phyloP scores from a whole-genome alignment of 2,888 invertebrate genomes.

The Oscheius onirici region DNA sequence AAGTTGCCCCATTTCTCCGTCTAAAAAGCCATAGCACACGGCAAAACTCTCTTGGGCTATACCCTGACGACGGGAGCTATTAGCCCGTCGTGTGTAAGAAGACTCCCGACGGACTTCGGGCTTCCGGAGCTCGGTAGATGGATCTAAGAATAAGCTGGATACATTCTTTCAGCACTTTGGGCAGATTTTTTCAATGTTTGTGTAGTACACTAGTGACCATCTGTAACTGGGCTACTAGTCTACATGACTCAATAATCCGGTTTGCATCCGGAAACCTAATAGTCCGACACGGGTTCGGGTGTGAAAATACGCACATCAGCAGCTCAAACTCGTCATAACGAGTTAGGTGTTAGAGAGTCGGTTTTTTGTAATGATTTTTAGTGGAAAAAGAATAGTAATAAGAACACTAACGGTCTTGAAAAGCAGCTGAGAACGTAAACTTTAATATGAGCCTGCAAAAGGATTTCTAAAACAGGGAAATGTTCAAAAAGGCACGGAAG shows the following conservation, averaged over 20 bases:
- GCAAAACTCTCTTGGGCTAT: constrained; percentile 11
- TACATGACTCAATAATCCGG: constrained; percentile 1
- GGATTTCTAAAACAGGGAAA: too few species aligned
- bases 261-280: constrained; percentile 20
- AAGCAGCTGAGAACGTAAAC: too few species aligned
- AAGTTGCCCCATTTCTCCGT: neutral
- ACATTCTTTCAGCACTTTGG: too few species aligned
- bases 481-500: too few species aligned
- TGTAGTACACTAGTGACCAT: too few species aligned
- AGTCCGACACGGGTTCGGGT: constrained; percentile 3
- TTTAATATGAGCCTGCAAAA: too few species aligned
- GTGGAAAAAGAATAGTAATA: neutral
- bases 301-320: constrained; percentile 10
- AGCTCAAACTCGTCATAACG: neutral
- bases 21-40: constrained; percentile 10
- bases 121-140: constrained; percentile 10
- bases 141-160: neutral
- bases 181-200: too few species aligned
- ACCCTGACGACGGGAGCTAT: constrained; percentile 25
- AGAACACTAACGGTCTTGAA: neutral
- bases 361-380: neutral
- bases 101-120: constrained; percentile 21
- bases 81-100: constrained; percentile 12
- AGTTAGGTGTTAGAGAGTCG: neutral
- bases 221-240: neutral